These are phyloP conservation scores for Antechinus stuartii DNA, from an alignment of 2,113 vertebrate genomes.

Conservation along the genomic window DNA sequence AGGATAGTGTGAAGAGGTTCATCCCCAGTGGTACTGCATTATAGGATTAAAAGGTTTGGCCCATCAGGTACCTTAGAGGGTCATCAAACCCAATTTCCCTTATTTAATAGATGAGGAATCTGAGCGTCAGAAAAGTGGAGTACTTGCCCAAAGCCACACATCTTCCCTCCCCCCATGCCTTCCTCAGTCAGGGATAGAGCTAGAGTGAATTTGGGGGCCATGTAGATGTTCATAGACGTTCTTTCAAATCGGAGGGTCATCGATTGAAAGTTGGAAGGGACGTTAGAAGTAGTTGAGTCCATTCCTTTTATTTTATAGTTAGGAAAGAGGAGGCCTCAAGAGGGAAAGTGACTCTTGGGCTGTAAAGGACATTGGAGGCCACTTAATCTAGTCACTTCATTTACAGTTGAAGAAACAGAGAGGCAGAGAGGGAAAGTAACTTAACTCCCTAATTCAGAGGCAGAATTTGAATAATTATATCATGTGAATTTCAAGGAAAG, in stretches of 20 bases:
- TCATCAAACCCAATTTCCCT: not conserved
- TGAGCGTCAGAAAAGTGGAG: not conserved
- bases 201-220: not conserved
- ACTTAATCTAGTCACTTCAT: not conserved
- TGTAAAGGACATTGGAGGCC: not conserved
- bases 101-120: not conserved
- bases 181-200: not conserved
- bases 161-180: not conserved
- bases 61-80: not conserved
- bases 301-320: not conserved
- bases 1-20: not conserved
- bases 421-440: not conserved
- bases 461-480: not conserved
- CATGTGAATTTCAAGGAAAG: not conserved
- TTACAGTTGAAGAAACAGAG: not conserved
- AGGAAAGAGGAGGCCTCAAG: not conserved
- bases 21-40: not conserved
- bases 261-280: not conserved
- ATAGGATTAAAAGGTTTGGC: not conserved
- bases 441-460: not conserved
- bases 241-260: not conserved
- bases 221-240: too few species aligned
- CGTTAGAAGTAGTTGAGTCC: not conserved
- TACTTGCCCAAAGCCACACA: not conserved
- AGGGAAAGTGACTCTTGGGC: not conserved